These are phyloP conservation scores for Macropus fuliginosus DNA, from an alignment of 2,797 vertebrate species.

Conservation along the genomic window DNA sequence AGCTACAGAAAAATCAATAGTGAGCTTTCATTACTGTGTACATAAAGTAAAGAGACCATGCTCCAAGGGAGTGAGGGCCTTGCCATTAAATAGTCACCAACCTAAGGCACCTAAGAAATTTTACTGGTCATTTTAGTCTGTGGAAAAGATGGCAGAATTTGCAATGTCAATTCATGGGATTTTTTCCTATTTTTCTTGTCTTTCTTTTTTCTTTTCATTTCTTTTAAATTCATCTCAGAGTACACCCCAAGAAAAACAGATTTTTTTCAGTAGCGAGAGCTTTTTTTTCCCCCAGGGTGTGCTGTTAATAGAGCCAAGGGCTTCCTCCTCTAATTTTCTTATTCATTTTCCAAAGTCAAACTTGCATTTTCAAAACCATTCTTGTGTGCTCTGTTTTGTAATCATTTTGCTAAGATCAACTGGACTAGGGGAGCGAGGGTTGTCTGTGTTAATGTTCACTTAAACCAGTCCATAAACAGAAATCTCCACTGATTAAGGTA, in stretches of 20 bases:
- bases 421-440: neutral
- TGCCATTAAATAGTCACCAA: constrained; percentile 70
- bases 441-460: neutral
- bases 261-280: neutral
- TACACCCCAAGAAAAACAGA: neutral
- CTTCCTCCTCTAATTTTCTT: neutral
- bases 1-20: constrained; percentile 99
- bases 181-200: constrained; percentile 38
- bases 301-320: neutral
- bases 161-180: constrained; percentile 65
- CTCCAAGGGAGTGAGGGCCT: constrained; percentile 62
- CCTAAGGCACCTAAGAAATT: constrained; percentile 63
- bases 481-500: neutral
- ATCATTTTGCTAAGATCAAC: neutral
- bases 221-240: neutral
- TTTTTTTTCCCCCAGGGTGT: neutral
- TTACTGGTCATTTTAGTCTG: constrained; percentile 69
- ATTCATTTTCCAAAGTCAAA: constrained; percentile 26
- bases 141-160: constrained; percentile 75
- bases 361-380: neutral
- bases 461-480: neutral
- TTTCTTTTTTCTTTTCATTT: neutral
- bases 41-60: constrained; percentile 84
- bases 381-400: constrained; percentile 10
- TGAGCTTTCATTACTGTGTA: constrained; percentile 95